Evolutionary conservation across 2,113 vertebrate species (phyloP), one percentile per base, ranked within the genome.

Genomic region (Pipra filicauda): DNA sequence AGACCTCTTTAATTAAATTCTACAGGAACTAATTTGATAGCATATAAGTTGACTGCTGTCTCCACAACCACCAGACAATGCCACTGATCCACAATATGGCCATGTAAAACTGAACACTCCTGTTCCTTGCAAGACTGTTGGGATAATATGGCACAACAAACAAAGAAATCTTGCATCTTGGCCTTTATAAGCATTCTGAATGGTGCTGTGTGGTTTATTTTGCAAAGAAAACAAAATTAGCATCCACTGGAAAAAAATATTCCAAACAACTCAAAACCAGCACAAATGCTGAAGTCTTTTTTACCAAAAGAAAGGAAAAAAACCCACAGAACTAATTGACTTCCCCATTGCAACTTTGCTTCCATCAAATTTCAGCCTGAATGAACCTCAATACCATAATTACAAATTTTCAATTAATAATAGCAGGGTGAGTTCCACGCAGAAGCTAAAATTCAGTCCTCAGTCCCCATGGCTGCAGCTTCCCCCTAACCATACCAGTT

Each of bases 1-100:
- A 88, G 92, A 58, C 15, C 30, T 14, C 43, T 73, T 72, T 96
- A 87, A 95, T 88, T 76, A 72, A 82, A 96, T 95, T 88, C 82
- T 90, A 18, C 33, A 76, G 64, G 30, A 88, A 58, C 46, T 88
- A 93, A 96, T 91, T 61, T 76, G 77, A 73, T 75, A 88, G 41
- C 11, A 26, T 46, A 0, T 27, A 75, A 85, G 31, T 69, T 91
- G 41, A 64, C 77, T 94, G 15, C 69, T 83, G 72, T 91, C 54
- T 85, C 91, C 51, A 74, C 54, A 91, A 48, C 24, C 84, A 89
- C 43, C 64, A 88, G 59, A 94, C 49, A 91, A 79, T 70, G 67
- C 24, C 64, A 72, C 17, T 44, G n/a, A 87, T 41, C 33, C 52
- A 76, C 37, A 85, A 71, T 46, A 58, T 0, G 1, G 58, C 27